Percentiles rank a stretch among this genome's conserved stretches.
Evolutionary conservation across 92 coral and sea anemone species (phyloP).

Genomic region (Heliopora coerulea): DNA sequence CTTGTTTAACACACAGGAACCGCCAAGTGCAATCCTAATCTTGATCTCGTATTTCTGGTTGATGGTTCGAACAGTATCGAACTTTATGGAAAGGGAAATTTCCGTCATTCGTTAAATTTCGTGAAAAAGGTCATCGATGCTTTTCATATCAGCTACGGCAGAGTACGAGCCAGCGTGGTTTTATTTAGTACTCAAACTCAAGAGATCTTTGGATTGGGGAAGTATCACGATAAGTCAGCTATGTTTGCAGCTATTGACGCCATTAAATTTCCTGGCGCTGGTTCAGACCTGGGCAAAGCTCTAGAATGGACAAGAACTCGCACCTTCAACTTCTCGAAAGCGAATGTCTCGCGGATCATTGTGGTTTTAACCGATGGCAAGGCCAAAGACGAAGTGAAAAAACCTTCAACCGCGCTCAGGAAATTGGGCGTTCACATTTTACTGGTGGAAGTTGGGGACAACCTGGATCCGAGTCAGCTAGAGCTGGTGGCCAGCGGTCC

Average conservation of each 20-base stretch:
- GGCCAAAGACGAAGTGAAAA: conserved; percentile 21
- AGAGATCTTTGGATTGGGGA: conserved; percentile 12
- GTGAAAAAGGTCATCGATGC: conserved; percentile 21
- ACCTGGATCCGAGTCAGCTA: conserved; percentile 9
- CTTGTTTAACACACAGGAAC: background rate
- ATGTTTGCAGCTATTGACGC: conserved; percentile 28
- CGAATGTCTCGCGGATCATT: conserved; percentile 7
- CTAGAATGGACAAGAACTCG: background rate
- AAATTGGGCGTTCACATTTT: background rate
- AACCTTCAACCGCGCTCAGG: conserved; percentile 6
- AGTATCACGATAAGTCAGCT: background rate
- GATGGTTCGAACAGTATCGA: conserved; percentile 39
- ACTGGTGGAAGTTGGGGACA: conserved; percentile 18
- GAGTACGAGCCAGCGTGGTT: conserved; percentile 25
- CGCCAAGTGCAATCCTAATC: conserved; percentile 2
- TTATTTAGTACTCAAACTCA: conserved; percentile 12
- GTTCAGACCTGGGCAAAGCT: conserved; percentile 38
- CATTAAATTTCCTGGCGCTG: conserved; percentile 22
- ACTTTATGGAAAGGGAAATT: conserved; percentile 8
- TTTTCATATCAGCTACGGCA: conserved; percentile 9
- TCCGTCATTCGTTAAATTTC: conserved; percentile 12
- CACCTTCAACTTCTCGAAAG: conserved; percentile 2
- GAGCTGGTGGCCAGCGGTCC: conserved; percentile 24
- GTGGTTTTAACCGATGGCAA: conserved; percentile 25
- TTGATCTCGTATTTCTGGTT: conserved; percentile 27